Evolutionary conservation across 2,888 invertebrate species (phyloP).

Genomic region (Lacanobia wlatinum): DNA sequence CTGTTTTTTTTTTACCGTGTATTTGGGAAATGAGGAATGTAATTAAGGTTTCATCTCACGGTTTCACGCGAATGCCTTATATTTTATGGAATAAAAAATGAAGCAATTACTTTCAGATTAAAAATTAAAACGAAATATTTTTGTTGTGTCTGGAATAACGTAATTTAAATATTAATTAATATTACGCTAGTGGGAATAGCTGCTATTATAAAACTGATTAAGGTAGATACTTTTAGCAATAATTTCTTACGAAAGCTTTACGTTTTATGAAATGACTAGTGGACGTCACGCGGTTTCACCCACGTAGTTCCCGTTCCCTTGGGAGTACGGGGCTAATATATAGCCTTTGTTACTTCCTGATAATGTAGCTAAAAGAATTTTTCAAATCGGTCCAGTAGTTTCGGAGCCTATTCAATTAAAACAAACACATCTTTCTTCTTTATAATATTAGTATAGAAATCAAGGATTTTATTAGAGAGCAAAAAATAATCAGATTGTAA

Average conservation of each 20-base stretch:
- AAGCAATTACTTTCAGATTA: not conserved
- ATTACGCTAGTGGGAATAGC: not conserved
- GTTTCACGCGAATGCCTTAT: not conserved
- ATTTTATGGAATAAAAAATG: not conserved
- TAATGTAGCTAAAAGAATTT: too few species aligned
- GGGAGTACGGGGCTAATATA: too few species aligned
- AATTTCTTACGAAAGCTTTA: not conserved
- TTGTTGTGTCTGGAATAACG: not conserved
- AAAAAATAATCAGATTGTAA: conserved; percentile 18
- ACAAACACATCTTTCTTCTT: too few species aligned
- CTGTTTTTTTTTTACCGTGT: conserved; percentile 59
- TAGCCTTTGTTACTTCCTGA: too few species aligned
- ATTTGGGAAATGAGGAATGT: conserved; percentile 51
- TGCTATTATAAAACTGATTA: conserved; percentile 7
- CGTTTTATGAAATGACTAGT: too few species aligned
- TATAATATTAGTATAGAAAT: too few species aligned
- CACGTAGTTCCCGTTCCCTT: too few species aligned
- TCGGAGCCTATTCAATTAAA: too few species aligned
- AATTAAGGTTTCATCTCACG: conserved; percentile 47
- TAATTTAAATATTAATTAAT: not conserved
- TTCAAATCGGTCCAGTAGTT: too few species aligned
- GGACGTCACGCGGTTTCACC: too few species aligned
- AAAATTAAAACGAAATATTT: not conserved
- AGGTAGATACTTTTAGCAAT: not conserved
- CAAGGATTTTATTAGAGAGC: not conserved